Base-by-base conservation (phyloP, 2,888 invertebrate species). In the Linnaemya vulpina region DNA sequence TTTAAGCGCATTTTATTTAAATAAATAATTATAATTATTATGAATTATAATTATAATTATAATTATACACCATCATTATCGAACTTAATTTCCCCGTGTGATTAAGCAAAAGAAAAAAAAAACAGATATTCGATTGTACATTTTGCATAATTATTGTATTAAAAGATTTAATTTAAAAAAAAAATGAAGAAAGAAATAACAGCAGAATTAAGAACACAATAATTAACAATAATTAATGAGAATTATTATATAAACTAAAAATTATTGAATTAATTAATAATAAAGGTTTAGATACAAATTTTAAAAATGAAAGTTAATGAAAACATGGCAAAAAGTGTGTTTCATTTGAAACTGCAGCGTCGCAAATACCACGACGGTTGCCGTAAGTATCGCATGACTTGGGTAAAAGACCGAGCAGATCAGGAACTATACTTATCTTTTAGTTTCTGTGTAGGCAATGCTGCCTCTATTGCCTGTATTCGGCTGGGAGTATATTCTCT, bases 221-320 rank as follows among this genome's bases (percentile, higher is more conserved):
- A 85, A 85, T 70, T 51, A 68, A 84, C 78, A 80, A 83, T 81
- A 85, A 74, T 65, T 76, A 85, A 60, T 76, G 43, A 71, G 60
- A 75, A 73, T 68, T 80, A 79, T 82, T 71, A 81, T 60, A 81
- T 62, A 65, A 86, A 89, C 86, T 87, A 87, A 88, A 90, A 11
- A 89, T 80, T 80, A 80, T 70, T 76, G 75, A 75, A 89, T 90
- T 89, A 88, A 90, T 89, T 89, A 91, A 91, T 90, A 91, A 92
- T 91, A 92, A 91, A 91, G 91, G 91, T 91, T 91, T 91, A 91
- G 91, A 91, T 92, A 91, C 92, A 92, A 91, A 92, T 92, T 91
- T 91, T 91, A 90, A 91, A 74, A 92, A 90, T 90, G 89, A 90
- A 90, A 89, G 89, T 90, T 90, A 88, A 88, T 89, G 87, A 87